Evolutionary conservation across 2,113 vertebrate genomes (phyloP), one percentile per base, ranked within the genome.

Genomic region (Myotis lucifugus): DNA sequence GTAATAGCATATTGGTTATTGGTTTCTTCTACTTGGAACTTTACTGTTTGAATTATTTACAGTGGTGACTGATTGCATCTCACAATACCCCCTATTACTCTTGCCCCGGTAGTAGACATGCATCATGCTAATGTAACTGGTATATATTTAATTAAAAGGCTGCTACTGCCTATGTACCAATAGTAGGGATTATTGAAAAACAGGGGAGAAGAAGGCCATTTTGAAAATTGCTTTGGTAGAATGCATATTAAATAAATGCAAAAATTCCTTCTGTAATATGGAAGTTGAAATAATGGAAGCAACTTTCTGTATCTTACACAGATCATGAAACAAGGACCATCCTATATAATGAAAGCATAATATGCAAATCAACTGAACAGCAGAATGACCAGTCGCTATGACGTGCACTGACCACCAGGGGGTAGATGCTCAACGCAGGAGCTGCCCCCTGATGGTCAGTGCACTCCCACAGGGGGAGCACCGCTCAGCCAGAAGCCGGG

Each of bases 221-320:
- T 96, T 93, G 29, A 94, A 93, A 95, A 88, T 69, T 93, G 61
- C 37, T 72, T 95, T 91, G 67, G 67, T 93, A 61, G 61, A 88
- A 90, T 90, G 92, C 40, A 91, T 85, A 97, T 95, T 96, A 97
- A 96, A 97, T 86, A 87, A 88, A 93, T 66, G 79, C 42, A 95
- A 88, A 97, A 90, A 88, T 83, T 92, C 64, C 54, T 37, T 88
- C 48, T 70, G 46, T 95, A 96, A 88, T 92, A 94, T 88, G n/a
- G 77, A 93, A 70, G 89, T 88, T 90, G 92, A 93, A 97, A 90
- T 97, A 96, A 95, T 96, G 88, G 87, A 40, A 88, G 96, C 93
- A 96, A 93, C 96, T 97, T 96, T 90, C 81, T 94, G 77, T 94
- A 91, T 95, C 92, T 97, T 95, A 95, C 56, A 97, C 92, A 97